These are phyloP conservation scores for Chinchilla lanigera DNA, from an alignment of 2,113 vertebrate genomes.

Conservation along the genomic window DNA sequence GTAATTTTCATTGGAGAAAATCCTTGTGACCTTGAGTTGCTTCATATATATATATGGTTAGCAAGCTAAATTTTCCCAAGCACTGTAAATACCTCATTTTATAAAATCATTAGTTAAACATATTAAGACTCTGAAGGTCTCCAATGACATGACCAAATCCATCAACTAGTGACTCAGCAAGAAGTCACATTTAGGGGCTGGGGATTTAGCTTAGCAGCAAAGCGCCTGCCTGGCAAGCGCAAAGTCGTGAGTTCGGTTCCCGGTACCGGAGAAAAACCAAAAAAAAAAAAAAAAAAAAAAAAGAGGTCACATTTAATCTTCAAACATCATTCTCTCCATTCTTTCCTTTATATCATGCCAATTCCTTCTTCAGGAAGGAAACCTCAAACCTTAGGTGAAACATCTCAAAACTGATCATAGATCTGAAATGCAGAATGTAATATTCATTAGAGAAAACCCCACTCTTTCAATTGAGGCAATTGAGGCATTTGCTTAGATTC, in stretches of 20 bases:
- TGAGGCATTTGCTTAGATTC: conserved; percentile 38
- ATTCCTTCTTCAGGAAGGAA: conserved; percentile 32
- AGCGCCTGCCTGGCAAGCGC: no score
- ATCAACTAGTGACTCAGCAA: background rate
- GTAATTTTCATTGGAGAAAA: conserved; percentile 33
- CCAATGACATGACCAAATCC: conserved; percentile 7
- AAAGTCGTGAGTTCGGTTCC: no score
- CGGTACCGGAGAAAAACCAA: no score
- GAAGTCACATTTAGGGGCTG: background rate
- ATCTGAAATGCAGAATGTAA: conserved; percentile 46
- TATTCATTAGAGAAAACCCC: conserved; percentile 25
- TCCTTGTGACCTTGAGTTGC: background rate
- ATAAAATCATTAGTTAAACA: background rate
- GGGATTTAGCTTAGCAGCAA: no score
- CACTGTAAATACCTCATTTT: background rate
- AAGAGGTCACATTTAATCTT: conserved; percentile 33
- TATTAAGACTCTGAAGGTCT: conserved; percentile 30
- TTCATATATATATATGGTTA: conserved; percentile 3
- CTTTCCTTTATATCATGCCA: background rate
- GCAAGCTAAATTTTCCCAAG: conserved; percentile 3
- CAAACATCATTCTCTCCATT: conserved; percentile 6
- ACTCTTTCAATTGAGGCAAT: no score
- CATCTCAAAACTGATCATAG: conserved; percentile 17
- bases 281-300: no score
- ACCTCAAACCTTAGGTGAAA: conserved; percentile 29